These are phyloP conservation scores for Agrochola macilenta DNA, from an alignment of 2,888 invertebrate genomes.

Conservation along the genomic window DNA sequence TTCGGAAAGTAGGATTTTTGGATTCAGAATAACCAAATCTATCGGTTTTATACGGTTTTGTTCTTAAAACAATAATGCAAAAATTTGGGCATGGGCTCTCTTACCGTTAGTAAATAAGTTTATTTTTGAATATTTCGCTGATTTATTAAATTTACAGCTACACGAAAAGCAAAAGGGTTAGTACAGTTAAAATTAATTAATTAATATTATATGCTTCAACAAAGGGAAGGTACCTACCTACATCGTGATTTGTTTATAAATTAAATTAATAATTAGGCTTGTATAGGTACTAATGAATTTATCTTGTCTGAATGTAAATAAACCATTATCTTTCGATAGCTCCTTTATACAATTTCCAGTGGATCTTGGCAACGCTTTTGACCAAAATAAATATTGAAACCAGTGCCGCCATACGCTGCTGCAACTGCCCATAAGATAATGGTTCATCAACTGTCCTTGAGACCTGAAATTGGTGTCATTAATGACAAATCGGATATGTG, in stretches of 20 bases:
- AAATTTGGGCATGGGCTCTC: too few relatives aligned
- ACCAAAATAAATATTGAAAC: neutral
- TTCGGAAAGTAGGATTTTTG: too few relatives aligned
- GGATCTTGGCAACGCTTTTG: neutral
- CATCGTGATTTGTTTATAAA: slow-evolving; percentile 3
- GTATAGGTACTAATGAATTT: neutral
- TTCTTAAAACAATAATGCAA: too few relatives aligned
- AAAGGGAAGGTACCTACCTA: neutral
- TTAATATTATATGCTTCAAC: neutral
- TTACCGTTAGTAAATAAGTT: neutral
- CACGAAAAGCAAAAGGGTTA: slow-evolving; percentile 3
- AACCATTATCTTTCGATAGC: neutral
- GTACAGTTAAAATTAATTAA: neutral
- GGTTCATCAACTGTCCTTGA: neutral
- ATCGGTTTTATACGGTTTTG: too few relatives aligned
- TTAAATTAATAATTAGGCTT: slow-evolving; percentile 2
- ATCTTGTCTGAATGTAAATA: slow-evolving; percentile 1
- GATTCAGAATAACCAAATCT: too few relatives aligned
- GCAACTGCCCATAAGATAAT: neutral
- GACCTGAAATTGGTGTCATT: slow-evolving; percentile 1
- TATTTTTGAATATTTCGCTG: neutral
- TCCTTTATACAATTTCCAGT: neutral
- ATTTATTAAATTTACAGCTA: neutral
- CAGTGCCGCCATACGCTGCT: neutral
- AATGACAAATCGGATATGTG: slow-evolving; percentile 6